These are phyloP conservation scores for Sinelater perroti DNA, from an alignment of 2,888 invertebrate species.

Conservation along the genomic window DNA sequence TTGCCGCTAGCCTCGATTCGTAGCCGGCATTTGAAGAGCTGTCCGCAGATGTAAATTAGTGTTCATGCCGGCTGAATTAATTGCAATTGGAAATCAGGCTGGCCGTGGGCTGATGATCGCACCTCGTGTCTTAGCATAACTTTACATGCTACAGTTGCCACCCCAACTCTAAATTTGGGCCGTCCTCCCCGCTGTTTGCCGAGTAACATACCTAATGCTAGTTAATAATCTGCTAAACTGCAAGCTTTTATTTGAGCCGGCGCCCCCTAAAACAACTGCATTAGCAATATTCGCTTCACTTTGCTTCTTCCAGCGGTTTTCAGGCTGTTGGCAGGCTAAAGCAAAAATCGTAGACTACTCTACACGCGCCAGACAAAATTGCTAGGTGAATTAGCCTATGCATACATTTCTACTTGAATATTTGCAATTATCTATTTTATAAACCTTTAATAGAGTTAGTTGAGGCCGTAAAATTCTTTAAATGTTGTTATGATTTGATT, in stretches of 20 bases:
- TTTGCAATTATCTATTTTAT: no score
- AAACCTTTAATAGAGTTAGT: no score
- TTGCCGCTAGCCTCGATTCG: conserved; percentile 24
- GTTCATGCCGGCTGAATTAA: conserved; percentile 58
- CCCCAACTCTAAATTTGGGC: conserved; percentile 37
- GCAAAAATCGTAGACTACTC: no score
- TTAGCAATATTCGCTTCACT: no score
- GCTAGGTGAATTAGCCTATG: no score
- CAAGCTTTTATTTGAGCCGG: neutral
- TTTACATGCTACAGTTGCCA: conserved; percentile 48
- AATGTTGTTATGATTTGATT: no score
- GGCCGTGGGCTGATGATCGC: conserved; percentile 53
- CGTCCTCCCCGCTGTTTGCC: conserved; percentile 21
- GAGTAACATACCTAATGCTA: conserved; percentile 12
- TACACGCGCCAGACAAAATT: no score
- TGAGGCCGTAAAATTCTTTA: no score
- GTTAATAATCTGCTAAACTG: conserved; percentile 1
- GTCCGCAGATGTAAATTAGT: conserved; percentile 61
- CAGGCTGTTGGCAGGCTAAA: no score
- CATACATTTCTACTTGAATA: no score
- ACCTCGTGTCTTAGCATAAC: conserved; percentile 41
- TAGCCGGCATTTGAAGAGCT: conserved; percentile 43
- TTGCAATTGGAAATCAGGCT: conserved; percentile 60
- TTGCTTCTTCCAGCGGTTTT: no score
- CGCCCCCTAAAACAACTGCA: no score